Evolutionary conservation across 2,797 vertebrate genomes (phyloP).

Genomic region (Pangasius krempfi): DNA sequence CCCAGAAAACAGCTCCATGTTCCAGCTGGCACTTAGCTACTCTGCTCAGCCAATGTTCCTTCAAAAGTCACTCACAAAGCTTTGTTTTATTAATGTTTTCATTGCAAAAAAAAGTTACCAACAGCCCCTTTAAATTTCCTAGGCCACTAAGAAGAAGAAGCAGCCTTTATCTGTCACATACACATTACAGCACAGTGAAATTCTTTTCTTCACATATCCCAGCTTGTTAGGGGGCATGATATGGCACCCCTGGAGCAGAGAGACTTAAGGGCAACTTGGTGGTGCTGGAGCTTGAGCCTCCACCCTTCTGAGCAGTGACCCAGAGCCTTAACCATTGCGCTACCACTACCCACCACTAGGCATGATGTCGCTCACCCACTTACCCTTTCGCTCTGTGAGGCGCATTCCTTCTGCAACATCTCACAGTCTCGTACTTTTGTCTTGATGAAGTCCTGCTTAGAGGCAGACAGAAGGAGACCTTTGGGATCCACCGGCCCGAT

Average conservation of each 20-base stretch:
- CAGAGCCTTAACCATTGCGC: too few relatives aligned
- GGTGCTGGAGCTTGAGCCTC: too few relatives aligned
- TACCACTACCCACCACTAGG: not conserved
- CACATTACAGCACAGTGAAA: too few relatives aligned
- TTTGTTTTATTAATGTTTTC: not conserved
- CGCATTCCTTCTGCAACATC: constrained; percentile 78
- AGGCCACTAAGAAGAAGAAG: too few relatives aligned
- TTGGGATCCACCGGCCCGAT: constrained; percentile 90
- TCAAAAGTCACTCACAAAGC: not conserved
- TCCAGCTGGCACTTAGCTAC: not conserved
- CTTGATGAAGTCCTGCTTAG: constrained; percentile 93
- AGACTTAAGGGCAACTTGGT: too few relatives aligned
- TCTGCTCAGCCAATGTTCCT: not conserved
- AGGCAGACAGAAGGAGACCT: constrained; percentile 89
- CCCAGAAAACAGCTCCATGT: not conserved
- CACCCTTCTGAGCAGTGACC: too few relatives aligned
- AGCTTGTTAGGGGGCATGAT: too few relatives aligned
- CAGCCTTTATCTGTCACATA: too few relatives aligned
- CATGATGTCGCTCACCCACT: constrained; percentile 23
- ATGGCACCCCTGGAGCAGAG: too few relatives aligned
- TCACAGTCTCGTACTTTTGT: constrained; percentile 94
- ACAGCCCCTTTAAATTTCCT: not conserved
- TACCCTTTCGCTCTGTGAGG: constrained; percentile 80
- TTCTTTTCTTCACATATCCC: too few relatives aligned
- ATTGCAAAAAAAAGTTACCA: not conserved